Percentiles rank a stretch among this genome's conserved stretches.
phyloP scores from a whole-genome alignment of 2,888 invertebrate species.

The Lampropteryx suffumata region DNA sequence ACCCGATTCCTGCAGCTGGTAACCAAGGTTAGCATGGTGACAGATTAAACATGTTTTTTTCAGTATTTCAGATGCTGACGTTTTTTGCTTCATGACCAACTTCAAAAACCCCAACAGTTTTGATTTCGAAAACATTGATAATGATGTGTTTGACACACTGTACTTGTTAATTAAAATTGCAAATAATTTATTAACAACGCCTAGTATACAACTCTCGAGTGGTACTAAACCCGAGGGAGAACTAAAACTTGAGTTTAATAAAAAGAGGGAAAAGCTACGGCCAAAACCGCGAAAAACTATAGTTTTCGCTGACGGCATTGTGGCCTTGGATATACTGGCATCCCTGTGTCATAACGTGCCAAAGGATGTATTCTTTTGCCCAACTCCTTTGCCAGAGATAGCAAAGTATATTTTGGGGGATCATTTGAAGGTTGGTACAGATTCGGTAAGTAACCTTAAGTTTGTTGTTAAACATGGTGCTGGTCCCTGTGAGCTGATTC shows the following conservation, averaged over 20 bases:
- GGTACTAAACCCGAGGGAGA: constrained; percentile 22
- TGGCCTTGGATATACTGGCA: constrained; percentile 60
- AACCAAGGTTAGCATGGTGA: too few relatives aligned
- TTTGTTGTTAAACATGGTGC: too few relatives aligned
- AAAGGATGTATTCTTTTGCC: constrained; percentile 56
- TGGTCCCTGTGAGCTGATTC: too few relatives aligned
- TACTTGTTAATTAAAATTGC: constrained; percentile 66
- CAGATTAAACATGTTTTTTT: constrained; percentile 1
- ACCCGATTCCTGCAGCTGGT: too few relatives aligned
- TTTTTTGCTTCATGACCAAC: constrained; percentile 64
- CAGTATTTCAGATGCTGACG: constrained; percentile 65
- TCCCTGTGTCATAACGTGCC: too few relatives aligned
- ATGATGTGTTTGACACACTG: constrained; percentile 57
- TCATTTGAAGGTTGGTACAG: constrained; percentile 51
- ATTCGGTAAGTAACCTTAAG: background rate
- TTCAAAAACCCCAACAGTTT: constrained; percentile 62
- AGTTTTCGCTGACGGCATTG: constrained; percentile 65
- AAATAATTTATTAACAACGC: constrained; percentile 45
- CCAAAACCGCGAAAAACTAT: constrained; percentile 47
- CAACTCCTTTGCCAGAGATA: constrained; percentile 50
- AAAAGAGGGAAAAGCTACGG: constrained; percentile 25
- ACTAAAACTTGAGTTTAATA: constrained; percentile 19
- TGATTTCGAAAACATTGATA: constrained; percentile 45
- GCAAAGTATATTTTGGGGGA: constrained; percentile 58
- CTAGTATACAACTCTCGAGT: constrained; percentile 18